Evolutionary conservation across 2,888 invertebrate species (phyloP), one percentile per base, ranked within the genome.

Genomic region (Nomada goodeniana): DNA sequence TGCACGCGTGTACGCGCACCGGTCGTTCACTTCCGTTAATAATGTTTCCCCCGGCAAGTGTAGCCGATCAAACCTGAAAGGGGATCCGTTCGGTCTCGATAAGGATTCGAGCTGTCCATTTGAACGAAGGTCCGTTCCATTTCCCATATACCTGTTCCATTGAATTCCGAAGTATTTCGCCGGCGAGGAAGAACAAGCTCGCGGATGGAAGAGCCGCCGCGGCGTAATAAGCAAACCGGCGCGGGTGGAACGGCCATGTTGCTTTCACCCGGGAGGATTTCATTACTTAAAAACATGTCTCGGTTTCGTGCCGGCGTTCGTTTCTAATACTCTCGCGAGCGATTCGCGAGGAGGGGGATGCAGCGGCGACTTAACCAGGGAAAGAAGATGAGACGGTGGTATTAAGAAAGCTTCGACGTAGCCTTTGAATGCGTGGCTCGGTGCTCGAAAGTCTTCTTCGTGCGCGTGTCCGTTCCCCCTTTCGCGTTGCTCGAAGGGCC

Each of bases 231-330:
- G 77, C 73, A 29, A 65, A 72, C 15, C 20, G 10, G 23, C 57
- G 20, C 2, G 11, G 53, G 20, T n/a, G 29, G 67, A 67, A 53
- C 26, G 44, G 26, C 29, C 23, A 50, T 36, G 10, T 61, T 7
- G 20, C 50, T 23, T 18, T 23, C 42, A 1, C 10, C 10, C 23
- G 29, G 3, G 20, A 7, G 44, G 47, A 67, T 74, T 78, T 78
- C 74, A 74, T 74, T 78, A 74, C 74, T 74, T 74, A 74, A 68
- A 78, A 74, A 74, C 73, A 68, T 36, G 60, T n/a, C n/a, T 10
- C 4, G 7, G 5, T 57, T 26, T 11, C 29, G 26, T 42, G 13
- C 50, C 18, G 13, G 4, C 29, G n/a, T 15, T n/a, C 36, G 9
- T n/a, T n/a, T 50, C 50, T 18, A 23, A 36, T n/a, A n/a, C 59